phyloP scores from a whole-genome alignment of 2,113 vertebrate genomes.

The Macroglossus sobrinus region DNA sequence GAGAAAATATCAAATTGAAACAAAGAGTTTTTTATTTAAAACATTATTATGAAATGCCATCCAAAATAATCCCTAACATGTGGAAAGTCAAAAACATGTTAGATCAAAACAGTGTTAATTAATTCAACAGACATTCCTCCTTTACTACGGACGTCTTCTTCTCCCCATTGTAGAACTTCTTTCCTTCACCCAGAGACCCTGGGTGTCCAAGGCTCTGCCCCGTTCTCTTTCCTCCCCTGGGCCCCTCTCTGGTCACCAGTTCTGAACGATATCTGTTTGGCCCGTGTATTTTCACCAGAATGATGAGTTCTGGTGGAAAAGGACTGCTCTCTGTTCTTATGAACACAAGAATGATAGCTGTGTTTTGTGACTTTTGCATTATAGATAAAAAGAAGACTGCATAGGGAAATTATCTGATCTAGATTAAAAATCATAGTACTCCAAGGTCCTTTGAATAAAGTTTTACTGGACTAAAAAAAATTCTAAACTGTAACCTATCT shows the following conservation, averaged over 20 bases:
- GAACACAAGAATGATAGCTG: not conserved
- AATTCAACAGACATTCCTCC: not conserved
- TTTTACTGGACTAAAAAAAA: not conserved
- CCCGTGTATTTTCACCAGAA: not conserved
- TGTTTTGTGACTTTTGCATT: not conserved
- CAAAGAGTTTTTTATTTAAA: not conserved
- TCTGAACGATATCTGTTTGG: not conserved
- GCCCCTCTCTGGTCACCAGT: accelerated
- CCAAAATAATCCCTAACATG: not conserved
- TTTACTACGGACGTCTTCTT: not conserved
- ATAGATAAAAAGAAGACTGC: not conserved
- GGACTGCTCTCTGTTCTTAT: not conserved
- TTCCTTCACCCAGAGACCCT: not conserved
- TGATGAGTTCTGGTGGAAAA: not conserved
- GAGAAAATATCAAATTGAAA: not conserved
- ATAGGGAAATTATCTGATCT: not conserved
- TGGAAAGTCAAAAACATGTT: not conserved
- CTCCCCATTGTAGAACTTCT: not conserved
- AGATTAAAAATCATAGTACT: not conserved
- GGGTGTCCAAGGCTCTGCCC: not conserved
- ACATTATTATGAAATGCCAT: not conserved
- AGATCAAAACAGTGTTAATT: not conserved
- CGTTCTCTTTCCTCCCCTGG: not conserved
- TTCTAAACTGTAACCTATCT: not conserved
- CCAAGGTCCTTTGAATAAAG: not conserved